Percentiles rank a stretch among this genome's conserved stretches.
Evolutionary conservation across 2,797 vertebrate species (phyloP).

Genomic region (Emys orbicularis): DNA sequence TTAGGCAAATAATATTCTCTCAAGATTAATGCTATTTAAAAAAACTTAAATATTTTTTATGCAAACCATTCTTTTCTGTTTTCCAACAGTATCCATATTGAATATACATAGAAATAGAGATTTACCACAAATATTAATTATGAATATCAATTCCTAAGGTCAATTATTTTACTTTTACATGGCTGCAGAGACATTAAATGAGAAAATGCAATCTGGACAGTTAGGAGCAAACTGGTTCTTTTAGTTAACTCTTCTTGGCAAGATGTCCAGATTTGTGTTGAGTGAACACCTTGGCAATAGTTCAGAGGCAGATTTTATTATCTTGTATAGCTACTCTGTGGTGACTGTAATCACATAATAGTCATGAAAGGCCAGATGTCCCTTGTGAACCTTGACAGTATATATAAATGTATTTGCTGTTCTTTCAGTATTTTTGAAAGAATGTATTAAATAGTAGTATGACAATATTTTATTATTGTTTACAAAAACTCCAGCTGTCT

Average conservation of each 20-base stretch:
- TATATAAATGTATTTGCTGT: constrained; percentile 67
- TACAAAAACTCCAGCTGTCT: constrained; percentile 35
- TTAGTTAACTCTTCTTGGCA: constrained; percentile 46
- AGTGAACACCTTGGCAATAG: constrained; percentile 65
- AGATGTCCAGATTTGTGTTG: constrained; percentile 23
- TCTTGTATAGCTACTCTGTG: constrained; percentile 58
- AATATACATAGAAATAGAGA: not conserved
- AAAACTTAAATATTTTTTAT: not conserved
- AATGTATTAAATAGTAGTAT: constrained; percentile 41
- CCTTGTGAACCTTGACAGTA: constrained; percentile 70
- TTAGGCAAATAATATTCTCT: constrained; percentile 2
- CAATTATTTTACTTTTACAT: constrained; percentile 44
- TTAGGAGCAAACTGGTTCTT: constrained; percentile 14
- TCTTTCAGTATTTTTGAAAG: constrained; percentile 52
- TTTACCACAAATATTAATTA: constrained; percentile 46
- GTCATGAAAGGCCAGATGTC: constrained; percentile 76
- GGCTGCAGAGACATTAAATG: constrained; percentile 11
- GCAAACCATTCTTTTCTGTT: not conserved
- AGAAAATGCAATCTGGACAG: constrained; percentile 1
- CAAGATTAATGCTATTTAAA: not conserved
- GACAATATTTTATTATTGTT: constrained; percentile 55
- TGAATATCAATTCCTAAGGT: constrained; percentile 43
- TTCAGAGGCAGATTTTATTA: constrained; percentile 70
- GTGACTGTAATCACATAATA: constrained; percentile 71
- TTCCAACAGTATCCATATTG: not conserved